Base-by-base conservation (phyloP, 1,140 invertebrate genomes). In the Diplogasteroides magnus region DNA sequence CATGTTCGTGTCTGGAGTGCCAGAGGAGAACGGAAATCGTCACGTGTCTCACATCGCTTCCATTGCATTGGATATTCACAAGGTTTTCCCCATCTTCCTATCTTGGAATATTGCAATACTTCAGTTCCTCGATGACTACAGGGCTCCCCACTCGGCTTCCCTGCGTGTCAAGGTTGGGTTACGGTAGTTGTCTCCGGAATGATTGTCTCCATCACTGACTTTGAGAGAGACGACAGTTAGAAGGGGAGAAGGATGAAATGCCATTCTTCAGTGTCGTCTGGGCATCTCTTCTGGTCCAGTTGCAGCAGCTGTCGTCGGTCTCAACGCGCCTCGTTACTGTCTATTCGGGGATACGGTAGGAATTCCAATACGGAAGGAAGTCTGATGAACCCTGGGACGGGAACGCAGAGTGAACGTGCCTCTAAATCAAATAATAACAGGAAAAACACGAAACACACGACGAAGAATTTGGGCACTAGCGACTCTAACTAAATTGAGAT, bases 1-100 rank as follows among this genome's bases (percentile, higher is more conserved):
- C 80, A 96, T 97, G 93, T 92, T 95, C 0, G 87, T 87, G 11
- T 87, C 86, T 13, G 87, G 87, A 25, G 77, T 88, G 19, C 87
- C 87, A 0, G 72, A 83, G 6, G 77, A 84, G 58, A 88, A 88
- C 76, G 87, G 86, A 2, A 84, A 83, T 64, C 74, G 83, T 0
- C 87, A 88, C 83, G 0, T 76, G 82, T 29, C 86, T 87, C 81
- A 86, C 87, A 26, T 84, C 84, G 64, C 89, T 91, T 89, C 67
- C 31, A 71, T 74, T 64, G 73, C 73, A n/a, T 23, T 74, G 29
- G 68, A 76, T 64, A 68, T 76, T 58, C 70, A 72, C 48, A 72
- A 58, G 59, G 67, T 68, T 26, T 19, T 28, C 3, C 29, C 0
- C 29, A 55, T 55, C 61, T 2, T 63, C 58, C 64, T 76, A 58